Evolutionary conservation across 1,140 invertebrate genomes (phyloP).

Genomic region (Halictus rubicundus): DNA sequence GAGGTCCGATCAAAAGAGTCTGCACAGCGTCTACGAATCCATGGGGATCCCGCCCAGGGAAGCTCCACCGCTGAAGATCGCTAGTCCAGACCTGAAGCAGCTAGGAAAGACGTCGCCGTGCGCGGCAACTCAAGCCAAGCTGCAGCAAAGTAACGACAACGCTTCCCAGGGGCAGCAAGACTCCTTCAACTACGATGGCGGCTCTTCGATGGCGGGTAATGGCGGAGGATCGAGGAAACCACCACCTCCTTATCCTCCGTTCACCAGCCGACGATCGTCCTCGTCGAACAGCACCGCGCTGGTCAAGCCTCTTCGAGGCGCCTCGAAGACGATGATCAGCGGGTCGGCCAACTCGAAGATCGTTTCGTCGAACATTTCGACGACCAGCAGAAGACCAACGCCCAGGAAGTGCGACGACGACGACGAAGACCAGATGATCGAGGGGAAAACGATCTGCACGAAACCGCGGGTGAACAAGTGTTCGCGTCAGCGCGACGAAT

Average conservation of each 20-base stretch:
- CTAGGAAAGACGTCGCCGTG: background rate
- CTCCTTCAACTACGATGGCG: background rate
- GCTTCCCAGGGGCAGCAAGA: accelerated
- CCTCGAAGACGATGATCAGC: background rate
- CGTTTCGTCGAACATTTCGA: background rate
- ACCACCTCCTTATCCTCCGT: background rate
- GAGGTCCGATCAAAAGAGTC: too few relatives aligned
- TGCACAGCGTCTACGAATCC: background rate
- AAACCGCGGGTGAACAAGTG: background rate
- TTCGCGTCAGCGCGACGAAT: background rate
- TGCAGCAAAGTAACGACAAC: background rate
- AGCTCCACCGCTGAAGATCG: background rate
- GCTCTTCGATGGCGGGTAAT: background rate
- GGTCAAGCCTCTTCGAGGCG: too few relatives aligned
- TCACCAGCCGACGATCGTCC: background rate
- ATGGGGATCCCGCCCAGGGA: background rate
- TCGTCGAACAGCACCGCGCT: conserved; percentile 15
- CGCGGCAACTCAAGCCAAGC: background rate
- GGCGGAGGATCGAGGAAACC: conserved; percentile 11
- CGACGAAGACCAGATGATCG: background rate
- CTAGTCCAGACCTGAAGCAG: background rate
- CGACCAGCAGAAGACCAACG: background rate
- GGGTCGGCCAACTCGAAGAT: background rate
- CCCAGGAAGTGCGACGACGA: background rate
- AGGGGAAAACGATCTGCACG: background rate